Base-by-base conservation (phyloP, 2,113 vertebrate species). In the Lutjanus erythropterus region DNA sequence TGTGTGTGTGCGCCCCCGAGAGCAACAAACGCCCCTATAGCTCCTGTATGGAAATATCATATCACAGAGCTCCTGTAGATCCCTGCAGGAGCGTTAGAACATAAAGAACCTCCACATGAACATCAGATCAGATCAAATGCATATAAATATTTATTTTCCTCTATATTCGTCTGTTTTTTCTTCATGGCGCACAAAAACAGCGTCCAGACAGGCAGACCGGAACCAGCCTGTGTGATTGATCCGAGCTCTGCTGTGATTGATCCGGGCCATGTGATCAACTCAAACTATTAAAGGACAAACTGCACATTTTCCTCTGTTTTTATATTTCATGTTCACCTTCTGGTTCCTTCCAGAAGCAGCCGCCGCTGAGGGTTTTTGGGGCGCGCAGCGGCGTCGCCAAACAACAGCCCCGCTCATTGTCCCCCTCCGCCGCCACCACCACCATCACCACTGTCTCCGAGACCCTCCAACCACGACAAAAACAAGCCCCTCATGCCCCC, bases 361-460 rank as follows among this genome's bases (percentile, higher is more conserved):
- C 9, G 6, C 37, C 2, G 50, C 19, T 55, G 35, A 11, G 61
- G 11, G 35, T 0, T 27, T 70, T 67, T 50, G 25, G 29, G 35
- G 46, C 31, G 19, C 12, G 6, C 44, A n/a, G 66, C 75, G 79
- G 42, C 78, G 60, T 42, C 72, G 60, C 82, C 80, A 72, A 59
- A 86, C 81, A 81, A 61, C 77, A 71, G 65, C 81, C 62, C 42
- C 9, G 68, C 12, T 76, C 70, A 88, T 86, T 88, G 90, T 84
- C 75, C 84, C 72, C 82, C 53, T 58, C 77, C 78, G 65, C 74
- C 61, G 3, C 81, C 78, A 2, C 37, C 39, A 35, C 41, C n/a
- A n/a, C n/a, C n/a, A n/a, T n/a, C n/a, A n/a, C n/a, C n/a, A 25
- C 62, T 2, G 44, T 27, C 52, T 27, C 42, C 59, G 58, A 55